Conservation (phyloP, 92 coral and sea anemone genomes). For the Palythoa heliodiscus region DNA sequence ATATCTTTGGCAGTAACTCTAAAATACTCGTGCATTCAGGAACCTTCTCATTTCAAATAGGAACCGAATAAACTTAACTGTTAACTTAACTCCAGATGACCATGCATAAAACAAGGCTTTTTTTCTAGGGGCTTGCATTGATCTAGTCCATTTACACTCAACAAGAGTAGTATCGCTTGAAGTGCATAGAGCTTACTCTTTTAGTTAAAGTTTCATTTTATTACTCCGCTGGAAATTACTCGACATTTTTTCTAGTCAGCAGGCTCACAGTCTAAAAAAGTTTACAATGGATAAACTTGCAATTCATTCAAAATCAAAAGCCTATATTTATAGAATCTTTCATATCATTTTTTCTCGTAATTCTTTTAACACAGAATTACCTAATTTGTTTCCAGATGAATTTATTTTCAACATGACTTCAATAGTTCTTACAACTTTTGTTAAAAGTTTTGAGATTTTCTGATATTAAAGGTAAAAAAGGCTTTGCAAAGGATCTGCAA, state of each 20-base stretch:
- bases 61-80: not conserved
- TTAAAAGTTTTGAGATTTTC: not conserved
- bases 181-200: conserved; percentile 2
- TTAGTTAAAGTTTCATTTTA: conserved; percentile 14
- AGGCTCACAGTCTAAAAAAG: not conserved
- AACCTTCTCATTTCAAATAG: not conserved
- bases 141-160: not conserved
- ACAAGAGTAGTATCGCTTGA: not conserved
- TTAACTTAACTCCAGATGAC: not conserved
- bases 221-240: conserved; percentile 38
- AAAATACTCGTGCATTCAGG: too few species aligned
- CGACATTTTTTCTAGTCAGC: not conserved
- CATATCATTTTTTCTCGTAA: too few species aligned
- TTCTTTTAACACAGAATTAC: too few species aligned
- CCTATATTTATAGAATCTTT: too few species aligned
- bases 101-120: not conserved
- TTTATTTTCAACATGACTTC: too few species aligned
- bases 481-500: not conserved
- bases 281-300: not conserved
- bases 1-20: too few species aligned
- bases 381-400: too few species aligned
- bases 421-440: too few species aligned
- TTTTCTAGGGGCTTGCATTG: not conserved
- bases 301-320: too few species aligned
- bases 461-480: not conserved